These are phyloP conservation scores for Lutjanus argentimaculatus DNA, from an alignment of 2,797 vertebrate species.

Conservation along the genomic window DNA sequence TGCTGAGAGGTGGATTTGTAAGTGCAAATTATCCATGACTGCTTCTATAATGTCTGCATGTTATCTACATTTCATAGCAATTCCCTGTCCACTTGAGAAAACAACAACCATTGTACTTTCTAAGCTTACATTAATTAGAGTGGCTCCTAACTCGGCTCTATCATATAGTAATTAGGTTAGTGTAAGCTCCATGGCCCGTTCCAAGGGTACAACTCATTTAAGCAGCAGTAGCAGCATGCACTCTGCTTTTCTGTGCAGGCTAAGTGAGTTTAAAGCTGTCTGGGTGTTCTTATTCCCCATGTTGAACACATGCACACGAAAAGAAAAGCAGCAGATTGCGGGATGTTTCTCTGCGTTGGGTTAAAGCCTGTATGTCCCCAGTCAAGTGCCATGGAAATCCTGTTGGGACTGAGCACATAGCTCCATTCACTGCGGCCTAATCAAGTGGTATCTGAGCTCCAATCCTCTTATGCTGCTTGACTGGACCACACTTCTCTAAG, in stretches of 20 bases:
- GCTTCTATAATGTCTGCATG: constrained; percentile 36
- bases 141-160: constrained; percentile 39
- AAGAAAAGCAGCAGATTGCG: constrained; percentile 39
- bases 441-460: constrained; percentile 75
- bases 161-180: constrained; percentile 60
- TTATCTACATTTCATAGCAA: constrained; percentile 48
- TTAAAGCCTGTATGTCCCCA: constrained; percentile 74
- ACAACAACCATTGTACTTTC: constrained; percentile 43
- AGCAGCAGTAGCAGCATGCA: constrained; percentile 25
- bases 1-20: constrained; percentile 34
- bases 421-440: constrained; percentile 71
- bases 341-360: constrained; percentile 45
- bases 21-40: constrained; percentile 38
- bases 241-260: constrained; percentile 10
- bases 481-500: constrained; percentile 55
- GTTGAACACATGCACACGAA: constrained; percentile 55
- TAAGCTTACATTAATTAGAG: constrained; percentile 57
- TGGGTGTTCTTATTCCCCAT: constrained; percentile 45
- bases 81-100: constrained; percentile 40
- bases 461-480: constrained; percentile 76
- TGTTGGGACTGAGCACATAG: constrained; percentile 71
- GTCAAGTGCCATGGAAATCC: constrained; percentile 85
- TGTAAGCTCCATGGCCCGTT: constrained; percentile 54
- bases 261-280: constrained; percentile 34
- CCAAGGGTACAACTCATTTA: constrained; percentile 34